A percentile compares a stretch with the other conserved stretches of the same genome.
Evolutionary conservation across 2,797 vertebrate species (phyloP).

Genomic region (Miichthys miiuy): DNA sequence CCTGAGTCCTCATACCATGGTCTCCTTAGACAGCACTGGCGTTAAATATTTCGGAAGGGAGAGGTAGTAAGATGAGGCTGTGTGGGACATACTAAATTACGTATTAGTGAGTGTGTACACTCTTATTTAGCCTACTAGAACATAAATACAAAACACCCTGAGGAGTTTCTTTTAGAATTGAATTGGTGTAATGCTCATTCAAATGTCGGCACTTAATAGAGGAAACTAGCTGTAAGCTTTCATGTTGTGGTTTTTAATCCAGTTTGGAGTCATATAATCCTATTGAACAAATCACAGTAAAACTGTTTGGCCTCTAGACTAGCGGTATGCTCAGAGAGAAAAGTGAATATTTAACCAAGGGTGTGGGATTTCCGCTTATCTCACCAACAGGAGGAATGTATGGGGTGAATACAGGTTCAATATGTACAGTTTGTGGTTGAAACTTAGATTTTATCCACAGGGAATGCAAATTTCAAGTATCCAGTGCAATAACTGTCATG

Average conservation of each 20-base stretch:
- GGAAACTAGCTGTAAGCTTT: constrained; percentile 31
- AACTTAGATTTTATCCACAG: constrained; percentile 34
- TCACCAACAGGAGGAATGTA: constrained; percentile 42
- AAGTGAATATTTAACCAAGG: constrained; percentile 79
- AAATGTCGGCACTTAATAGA: constrained; percentile 28
- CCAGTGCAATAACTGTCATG: not conserved
- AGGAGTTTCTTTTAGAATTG: constrained; percentile 12
- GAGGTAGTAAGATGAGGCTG: constrained; percentile 23
- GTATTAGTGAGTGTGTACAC: constrained; percentile 33
- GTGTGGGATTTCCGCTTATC: constrained; percentile 70
- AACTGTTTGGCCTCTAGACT: constrained; percentile 66
- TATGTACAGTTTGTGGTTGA: constrained; percentile 20
- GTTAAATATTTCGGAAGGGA: constrained; percentile 38
- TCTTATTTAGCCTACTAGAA: constrained; percentile 9
- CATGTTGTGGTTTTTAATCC: constrained; percentile 51
- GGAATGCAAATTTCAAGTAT: constrained; percentile 11
- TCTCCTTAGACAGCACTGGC: constrained; percentile 40
- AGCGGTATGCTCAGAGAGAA: constrained; percentile 42
- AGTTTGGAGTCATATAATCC: constrained; percentile 57
- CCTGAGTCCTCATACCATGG: constrained; percentile 51
- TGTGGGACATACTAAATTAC: constrained; percentile 31
- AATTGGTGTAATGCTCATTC: constrained; percentile 15
- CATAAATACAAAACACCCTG: constrained; percentile 18
- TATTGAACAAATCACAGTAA: constrained; percentile 65
- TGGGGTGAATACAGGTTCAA: constrained; percentile 28